A percentile compares a stretch with the other conserved stretches of the same genome.
phyloP scores from a whole-genome alignment of 2,888 invertebrate genomes.

The Leptopilina syphax region DNA sequence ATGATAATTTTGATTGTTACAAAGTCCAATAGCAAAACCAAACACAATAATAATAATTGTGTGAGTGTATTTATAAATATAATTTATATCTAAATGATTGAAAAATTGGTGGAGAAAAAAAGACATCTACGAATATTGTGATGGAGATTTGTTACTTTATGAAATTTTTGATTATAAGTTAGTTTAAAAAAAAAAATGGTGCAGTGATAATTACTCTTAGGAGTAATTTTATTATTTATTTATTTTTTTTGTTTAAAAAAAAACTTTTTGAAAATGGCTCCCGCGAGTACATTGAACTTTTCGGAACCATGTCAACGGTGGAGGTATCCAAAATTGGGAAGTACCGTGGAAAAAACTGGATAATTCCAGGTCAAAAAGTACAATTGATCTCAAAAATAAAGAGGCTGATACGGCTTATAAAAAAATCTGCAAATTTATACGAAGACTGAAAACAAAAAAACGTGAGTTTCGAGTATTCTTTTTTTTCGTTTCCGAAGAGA shows the following conservation, averaged over 20 bases:
- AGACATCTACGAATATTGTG: too few relatives aligned
- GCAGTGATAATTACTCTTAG: not conserved
- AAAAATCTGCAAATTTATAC: constrained; percentile 73
- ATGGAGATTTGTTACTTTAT: too few relatives aligned
- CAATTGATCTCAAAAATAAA: constrained; percentile 65
- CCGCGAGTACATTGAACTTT: constrained; percentile 71
- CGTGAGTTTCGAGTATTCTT: constrained; percentile 65
- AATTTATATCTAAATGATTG: too few relatives aligned
- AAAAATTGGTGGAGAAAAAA: too few relatives aligned
- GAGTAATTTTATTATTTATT: not conserved
- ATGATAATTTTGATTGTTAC: constrained; percentile 9
- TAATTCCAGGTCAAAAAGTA: constrained; percentile 64
- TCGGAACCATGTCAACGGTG: constrained; percentile 72
- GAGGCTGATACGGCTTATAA: constrained; percentile 71
- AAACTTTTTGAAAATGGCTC: constrained; percentile 65
- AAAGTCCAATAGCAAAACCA: constrained; percentile 13
- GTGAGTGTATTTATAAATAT: too few relatives aligned
- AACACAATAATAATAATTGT: constrained; percentile 1
- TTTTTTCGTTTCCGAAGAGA: not conserved
- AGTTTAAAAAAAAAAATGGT: not conserved
- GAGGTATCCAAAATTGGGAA: constrained; percentile 69
- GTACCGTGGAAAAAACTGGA: constrained; percentile 55
- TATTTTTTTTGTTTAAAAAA: too few relatives aligned
- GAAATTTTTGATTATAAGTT: too few relatives aligned
- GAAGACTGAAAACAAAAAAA: constrained; percentile 68